phyloP scores from a whole-genome alignment of 1,140 invertebrate species.

The Ceratina calcarata region DNA sequence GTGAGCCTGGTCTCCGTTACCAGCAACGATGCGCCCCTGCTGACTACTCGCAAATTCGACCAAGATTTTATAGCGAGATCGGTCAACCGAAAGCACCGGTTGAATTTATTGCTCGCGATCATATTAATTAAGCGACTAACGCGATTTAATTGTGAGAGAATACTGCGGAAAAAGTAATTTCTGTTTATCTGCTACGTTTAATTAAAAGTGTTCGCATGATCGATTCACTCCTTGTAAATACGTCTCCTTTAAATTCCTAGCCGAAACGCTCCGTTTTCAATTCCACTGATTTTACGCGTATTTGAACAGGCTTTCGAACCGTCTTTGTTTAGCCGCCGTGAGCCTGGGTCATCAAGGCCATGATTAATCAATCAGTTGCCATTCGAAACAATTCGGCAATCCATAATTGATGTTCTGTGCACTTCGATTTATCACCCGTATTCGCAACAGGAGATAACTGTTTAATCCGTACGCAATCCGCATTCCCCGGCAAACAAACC shows the following conservation, averaged over 20 bases:
- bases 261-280: too few species aligned
- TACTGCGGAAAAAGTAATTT: too few species aligned
- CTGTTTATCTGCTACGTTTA: too few species aligned
- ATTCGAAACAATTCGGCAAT: conserved; percentile 24
- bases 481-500: background rate
- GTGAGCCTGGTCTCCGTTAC: conserved; percentile 53
- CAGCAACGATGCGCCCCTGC: conserved; percentile 48
- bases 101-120: conserved; percentile 23
- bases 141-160: background rate
- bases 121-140: conserved; percentile 23
- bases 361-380: conserved; percentile 29
- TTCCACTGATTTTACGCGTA: background rate
- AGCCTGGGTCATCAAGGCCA: background rate
- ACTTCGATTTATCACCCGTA: conserved; percentile 18
- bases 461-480: background rate
- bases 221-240: too few species aligned
- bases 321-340: background rate
- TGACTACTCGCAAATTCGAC: conserved; percentile 54
- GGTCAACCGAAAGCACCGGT: background rate
- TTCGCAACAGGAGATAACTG: background rate
- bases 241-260: too few species aligned
- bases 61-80: conserved; percentile 34
- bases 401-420: conserved; percentile 13
- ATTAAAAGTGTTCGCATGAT: too few species aligned
- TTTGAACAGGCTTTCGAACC: background rate